phyloP scores from a whole-genome alignment of 2,113 vertebrate species.

The Puntigrus tetrazona region DNA sequence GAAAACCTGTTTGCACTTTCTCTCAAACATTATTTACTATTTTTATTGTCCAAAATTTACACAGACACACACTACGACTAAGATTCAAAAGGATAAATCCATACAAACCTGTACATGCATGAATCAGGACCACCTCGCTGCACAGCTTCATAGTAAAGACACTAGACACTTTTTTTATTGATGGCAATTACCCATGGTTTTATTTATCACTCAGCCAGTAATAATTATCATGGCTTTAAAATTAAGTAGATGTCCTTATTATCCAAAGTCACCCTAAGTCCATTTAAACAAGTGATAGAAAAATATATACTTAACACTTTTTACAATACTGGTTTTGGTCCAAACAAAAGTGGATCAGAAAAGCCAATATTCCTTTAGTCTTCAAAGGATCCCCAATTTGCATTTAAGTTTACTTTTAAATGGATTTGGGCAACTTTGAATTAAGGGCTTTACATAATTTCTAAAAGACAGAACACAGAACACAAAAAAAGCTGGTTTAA shows the following conservation, averaged over 20 bases:
- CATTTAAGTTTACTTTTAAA: constrained; percentile 96
- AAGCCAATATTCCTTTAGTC: constrained; percentile 98
- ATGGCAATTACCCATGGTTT: constrained; percentile 99
- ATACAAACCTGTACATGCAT: neutral
- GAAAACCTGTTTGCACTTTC: too few species aligned
- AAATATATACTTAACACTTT: constrained; percentile 99
- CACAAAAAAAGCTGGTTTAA: constrained; percentile 81
- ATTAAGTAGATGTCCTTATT: constrained; percentile 99
- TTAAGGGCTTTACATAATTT: constrained; percentile 99
- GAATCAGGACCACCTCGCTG: neutral
- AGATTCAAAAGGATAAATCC: too few species aligned
- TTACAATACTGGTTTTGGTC: constrained; percentile 99
- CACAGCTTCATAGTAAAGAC: neutral
- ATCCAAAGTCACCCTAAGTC: constrained; percentile 99
- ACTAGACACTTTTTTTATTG: constrained; percentile 87
- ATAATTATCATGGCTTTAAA: constrained; percentile 99
- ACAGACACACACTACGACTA: too few species aligned
- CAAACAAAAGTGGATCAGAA: constrained; percentile 99
- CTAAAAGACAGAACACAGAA: constrained; percentile 92
- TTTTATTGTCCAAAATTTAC: too few species aligned
- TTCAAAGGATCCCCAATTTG: constrained; percentile 99
- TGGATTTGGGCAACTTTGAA: constrained; percentile 99
- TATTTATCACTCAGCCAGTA: constrained; percentile 99
- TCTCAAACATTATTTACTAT: too few species aligned
- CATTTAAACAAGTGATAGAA: constrained; percentile 99